Conservation (phyloP, 2,797 vertebrate genomes). For the Sciurus vulgaris region DNA sequence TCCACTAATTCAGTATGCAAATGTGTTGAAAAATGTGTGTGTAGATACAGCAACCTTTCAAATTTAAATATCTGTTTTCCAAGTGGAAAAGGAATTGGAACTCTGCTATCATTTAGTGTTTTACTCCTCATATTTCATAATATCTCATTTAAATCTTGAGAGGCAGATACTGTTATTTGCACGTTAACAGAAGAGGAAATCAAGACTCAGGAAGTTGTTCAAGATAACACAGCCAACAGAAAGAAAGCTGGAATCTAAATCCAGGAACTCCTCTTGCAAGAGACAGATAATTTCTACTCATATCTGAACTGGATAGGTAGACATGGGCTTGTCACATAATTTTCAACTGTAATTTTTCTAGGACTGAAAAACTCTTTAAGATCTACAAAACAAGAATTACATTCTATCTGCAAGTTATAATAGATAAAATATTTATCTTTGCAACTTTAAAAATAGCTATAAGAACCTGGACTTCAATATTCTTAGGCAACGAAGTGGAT, state of each 20-base stretch:
- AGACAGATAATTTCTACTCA: not conserved
- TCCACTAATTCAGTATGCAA: not conserved
- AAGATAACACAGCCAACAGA: not conserved
- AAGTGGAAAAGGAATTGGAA: not conserved
- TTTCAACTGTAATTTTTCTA: not conserved
- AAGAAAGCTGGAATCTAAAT: not conserved
- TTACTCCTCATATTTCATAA: not conserved
- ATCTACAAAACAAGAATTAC: not conserved
- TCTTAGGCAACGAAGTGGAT: not conserved
- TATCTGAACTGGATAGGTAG: not conserved
- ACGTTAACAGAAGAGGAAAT: not conserved
- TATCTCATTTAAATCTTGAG: not conserved
- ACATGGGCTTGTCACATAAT: not conserved
- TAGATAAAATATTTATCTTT: conserved; percentile 26
- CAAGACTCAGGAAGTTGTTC: not conserved
- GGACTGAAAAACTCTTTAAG: conserved; percentile 28
- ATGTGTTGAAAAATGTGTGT: not conserved
- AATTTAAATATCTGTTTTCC: not conserved
- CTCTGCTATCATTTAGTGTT: not conserved
- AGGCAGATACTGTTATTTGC: not conserved
- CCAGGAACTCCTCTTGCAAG: not conserved
- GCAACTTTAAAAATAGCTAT: not conserved
- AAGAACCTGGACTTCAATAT: not conserved
- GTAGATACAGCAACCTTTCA: not conserved
- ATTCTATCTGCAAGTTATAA: not conserved